These are phyloP conservation scores for Axis porcinus DNA, from an alignment of 2,113 vertebrate species.

Conservation along the genomic window DNA sequence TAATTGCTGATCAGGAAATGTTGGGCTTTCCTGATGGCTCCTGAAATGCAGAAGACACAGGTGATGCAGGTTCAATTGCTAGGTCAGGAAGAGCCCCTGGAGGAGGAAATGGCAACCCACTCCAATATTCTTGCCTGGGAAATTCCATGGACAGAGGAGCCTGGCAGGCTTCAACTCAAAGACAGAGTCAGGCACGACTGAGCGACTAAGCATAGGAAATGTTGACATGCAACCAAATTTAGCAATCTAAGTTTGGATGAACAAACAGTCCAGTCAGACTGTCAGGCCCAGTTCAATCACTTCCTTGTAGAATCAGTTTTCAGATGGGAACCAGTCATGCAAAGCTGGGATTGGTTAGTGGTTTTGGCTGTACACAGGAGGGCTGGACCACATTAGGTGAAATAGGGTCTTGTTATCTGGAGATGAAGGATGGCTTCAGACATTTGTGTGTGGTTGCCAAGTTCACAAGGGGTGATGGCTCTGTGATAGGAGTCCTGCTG, in stretches of 20 bases:
- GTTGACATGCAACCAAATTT: not conserved
- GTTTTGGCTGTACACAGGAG: not conserved
- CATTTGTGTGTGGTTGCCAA: fast-evolving
- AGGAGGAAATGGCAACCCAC: not conserved
- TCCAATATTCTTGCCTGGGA: not conserved
- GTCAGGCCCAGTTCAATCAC: not conserved
- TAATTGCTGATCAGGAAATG: not conserved
- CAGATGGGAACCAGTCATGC: not conserved
- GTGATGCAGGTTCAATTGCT: not conserved
- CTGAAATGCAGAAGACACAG: not conserved
- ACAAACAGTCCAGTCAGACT: not conserved
- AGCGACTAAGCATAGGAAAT: not conserved
- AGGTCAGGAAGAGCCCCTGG: not conserved
- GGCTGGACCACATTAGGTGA: fast-evolving
- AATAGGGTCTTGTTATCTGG: not conserved
- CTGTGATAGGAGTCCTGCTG: not conserved
- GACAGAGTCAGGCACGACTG: not conserved
- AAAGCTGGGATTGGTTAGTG: not conserved
- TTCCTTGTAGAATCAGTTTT: not conserved
- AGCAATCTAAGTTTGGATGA: not conserved
- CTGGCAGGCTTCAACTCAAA: not conserved
- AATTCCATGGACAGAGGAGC: not conserved
- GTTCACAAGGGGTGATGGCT: not conserved
- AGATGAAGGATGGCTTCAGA: not conserved
- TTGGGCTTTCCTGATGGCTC: not conserved